Evolutionary conservation across 2,888 invertebrate species (phyloP).

Genomic region (Trachelus tabidus): DNA sequence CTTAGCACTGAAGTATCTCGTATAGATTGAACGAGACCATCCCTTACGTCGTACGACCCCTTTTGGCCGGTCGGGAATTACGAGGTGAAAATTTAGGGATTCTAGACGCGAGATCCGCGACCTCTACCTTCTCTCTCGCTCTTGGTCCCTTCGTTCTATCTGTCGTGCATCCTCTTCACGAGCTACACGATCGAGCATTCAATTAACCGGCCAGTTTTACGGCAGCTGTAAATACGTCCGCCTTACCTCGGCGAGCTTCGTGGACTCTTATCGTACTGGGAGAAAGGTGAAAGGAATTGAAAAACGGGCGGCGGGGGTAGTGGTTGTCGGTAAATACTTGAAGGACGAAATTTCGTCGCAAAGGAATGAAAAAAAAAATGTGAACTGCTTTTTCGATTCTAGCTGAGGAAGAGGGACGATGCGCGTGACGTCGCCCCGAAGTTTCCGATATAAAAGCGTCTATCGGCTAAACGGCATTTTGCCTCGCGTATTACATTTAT

Average conservation of each 20-base stretch:
- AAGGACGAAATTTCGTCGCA: neutral
- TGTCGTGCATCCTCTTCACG: neutral
- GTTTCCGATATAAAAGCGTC: constrained; percentile 18
- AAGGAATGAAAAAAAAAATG: neutral
- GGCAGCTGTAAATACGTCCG: constrained; percentile 41
- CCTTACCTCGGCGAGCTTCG: constrained; percentile 17
- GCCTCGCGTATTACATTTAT: constrained; percentile 63
- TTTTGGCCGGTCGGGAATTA: neutral
- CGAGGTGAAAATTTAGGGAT: constrained; percentile 15
- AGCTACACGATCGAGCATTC: constrained; percentile 33
- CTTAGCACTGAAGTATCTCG: neutral
- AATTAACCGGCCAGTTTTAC: constrained; percentile 44
- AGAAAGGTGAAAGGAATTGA: neutral
- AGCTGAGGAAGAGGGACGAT: neutral
- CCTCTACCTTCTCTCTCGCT: constrained; percentile 22
- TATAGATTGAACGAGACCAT: constrained; percentile 13
- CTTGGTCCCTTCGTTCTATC: neutral
- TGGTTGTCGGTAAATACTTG: neutral
- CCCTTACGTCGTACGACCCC: constrained; percentile 3
- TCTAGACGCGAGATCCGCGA: constrained; percentile 7
- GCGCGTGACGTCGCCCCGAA: neutral
- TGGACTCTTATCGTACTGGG: neutral
- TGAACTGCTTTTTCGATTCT: neutral
- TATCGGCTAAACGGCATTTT: constrained; percentile 57
- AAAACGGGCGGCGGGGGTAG: neutral